Base-by-base conservation (phyloP, 35 echinoderm and acorn worm species). In the Anneissia japonica region DNA sequence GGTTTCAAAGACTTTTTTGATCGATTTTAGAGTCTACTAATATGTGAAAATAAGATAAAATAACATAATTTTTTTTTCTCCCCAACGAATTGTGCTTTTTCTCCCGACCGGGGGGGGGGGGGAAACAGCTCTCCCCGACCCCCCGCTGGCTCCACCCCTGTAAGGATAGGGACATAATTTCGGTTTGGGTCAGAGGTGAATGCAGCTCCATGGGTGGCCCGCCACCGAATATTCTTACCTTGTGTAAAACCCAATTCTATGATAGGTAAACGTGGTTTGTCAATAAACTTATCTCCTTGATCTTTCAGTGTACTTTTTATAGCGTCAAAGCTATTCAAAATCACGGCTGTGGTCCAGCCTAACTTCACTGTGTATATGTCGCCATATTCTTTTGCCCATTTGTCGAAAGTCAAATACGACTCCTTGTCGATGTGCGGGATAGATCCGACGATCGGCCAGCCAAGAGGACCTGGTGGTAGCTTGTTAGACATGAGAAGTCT, bases 391-490 rank as follows among this genome's bases (percentile, higher is more conserved):
- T 43, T 39, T 16, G 85, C 75, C 38, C 77, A 45, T 31, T 87
- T 87, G 75, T 78, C 45, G 21, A 87, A 87, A 36, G 73, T 46
- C 38, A 87, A 30, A 41, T 46, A 51, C 6, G 75, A 30, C 34
- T 87, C 38, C 4, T 34, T 39, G 39, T 46, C 77, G 0, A 87
- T 74, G 0, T 39, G 32, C 32, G 74, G 74, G 5, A 87, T 30
- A 38, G 77, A 77, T 32, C 85, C 85, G 85, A 87, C 3, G 3
- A 87, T 74, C 13, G 85, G 85, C 76, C 74, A 79, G 14, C 75
- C 85, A 38, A 45, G 26, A 31, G 85, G 85, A 17, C 85, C 85
- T 32, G 85, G 85, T 13, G 85, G 85, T 1, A 79, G 30, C 30
- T 87, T 87, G 32, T 32, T 84, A 0, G 46, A 72, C 0, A 9